Percentiles rank a stretch among this genome's conserved stretches.
Conservation (phyloP, 2,113 vertebrate genomes). For the Capricornis sumatraensis region DNA sequence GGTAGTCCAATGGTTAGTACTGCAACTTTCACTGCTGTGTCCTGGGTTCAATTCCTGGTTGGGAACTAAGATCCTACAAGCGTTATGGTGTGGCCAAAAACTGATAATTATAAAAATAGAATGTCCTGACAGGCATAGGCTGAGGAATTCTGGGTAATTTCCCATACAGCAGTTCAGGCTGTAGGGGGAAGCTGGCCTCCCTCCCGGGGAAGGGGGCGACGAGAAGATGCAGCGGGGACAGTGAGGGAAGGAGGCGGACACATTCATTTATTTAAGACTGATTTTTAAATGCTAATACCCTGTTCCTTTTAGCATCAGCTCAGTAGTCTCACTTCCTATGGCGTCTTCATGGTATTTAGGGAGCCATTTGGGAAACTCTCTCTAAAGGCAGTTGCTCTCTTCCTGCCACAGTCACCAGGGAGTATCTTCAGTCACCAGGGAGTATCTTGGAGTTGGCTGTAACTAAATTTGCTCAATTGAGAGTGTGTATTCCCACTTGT, state of each 20-base stretch:
- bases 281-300: background rate
- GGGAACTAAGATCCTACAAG: background rate
- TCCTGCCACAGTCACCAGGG: constrained; percentile 24
- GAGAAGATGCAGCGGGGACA: background rate
- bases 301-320: background rate
- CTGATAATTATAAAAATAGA: background rate
- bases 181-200: background rate
- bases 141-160: background rate
- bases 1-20: background rate
- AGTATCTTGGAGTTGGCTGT: background rate
- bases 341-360: background rate
- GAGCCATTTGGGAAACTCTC: background rate
- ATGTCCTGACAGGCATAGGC: background rate
- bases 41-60: background rate
- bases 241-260: background rate
- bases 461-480: constrained; percentile 1
- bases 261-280: background rate
- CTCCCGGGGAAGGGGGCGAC: background rate
- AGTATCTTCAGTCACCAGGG: background rate
- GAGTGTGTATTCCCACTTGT: background rate
- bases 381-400: constrained; percentile 47
- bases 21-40: background rate
- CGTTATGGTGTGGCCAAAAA: background rate
- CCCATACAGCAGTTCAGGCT: background rate
- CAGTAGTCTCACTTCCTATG: background rate